Evolutionary conservation across 2,888 invertebrate species (phyloP).

Genomic region (Orchesella flavescens): DNA sequence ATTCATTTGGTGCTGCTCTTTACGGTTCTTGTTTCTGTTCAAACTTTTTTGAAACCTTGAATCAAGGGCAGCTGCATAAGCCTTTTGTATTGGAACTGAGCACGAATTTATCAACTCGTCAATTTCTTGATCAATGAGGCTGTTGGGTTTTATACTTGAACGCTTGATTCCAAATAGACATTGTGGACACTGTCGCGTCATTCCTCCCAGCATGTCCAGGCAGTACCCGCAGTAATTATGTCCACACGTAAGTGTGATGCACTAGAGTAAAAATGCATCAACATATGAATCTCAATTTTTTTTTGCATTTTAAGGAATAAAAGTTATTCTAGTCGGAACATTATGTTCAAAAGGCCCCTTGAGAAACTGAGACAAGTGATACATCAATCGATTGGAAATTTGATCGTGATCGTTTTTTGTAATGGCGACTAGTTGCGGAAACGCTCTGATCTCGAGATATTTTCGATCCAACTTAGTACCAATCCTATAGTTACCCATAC

Average conservation of each 20-base stretch:
- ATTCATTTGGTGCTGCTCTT: neutral
- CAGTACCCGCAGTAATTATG: conserved; percentile 56
- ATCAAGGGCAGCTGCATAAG: conserved; percentile 28
- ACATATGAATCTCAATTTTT: too few relatives aligned
- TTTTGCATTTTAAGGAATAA: too few relatives aligned
- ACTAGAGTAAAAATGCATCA: conserved; percentile 22
- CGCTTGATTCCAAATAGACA: conserved; percentile 26
- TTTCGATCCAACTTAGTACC: too few relatives aligned
- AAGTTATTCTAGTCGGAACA: too few relatives aligned
- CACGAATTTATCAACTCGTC: conserved; percentile 43
- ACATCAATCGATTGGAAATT: too few relatives aligned
- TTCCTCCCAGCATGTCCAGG: conserved; percentile 44
- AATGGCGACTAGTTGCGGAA: too few relatives aligned
- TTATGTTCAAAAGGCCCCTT: too few relatives aligned
- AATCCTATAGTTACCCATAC: too few relatives aligned
- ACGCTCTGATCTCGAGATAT: too few relatives aligned
- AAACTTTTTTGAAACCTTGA: conserved; percentile 33
- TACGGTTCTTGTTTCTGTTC: conserved; percentile 18
- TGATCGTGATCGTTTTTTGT: too few relatives aligned
- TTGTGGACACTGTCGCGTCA: conserved; percentile 28
- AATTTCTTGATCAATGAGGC: conserved; percentile 39
- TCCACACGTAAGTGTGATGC: conserved; percentile 39
- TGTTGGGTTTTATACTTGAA: neutral
- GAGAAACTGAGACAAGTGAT: too few relatives aligned
- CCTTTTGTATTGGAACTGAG: conserved; percentile 33